Base-by-base conservation (phyloP, 2,888 invertebrate genomes). In the Agrotis clavis region DNA sequence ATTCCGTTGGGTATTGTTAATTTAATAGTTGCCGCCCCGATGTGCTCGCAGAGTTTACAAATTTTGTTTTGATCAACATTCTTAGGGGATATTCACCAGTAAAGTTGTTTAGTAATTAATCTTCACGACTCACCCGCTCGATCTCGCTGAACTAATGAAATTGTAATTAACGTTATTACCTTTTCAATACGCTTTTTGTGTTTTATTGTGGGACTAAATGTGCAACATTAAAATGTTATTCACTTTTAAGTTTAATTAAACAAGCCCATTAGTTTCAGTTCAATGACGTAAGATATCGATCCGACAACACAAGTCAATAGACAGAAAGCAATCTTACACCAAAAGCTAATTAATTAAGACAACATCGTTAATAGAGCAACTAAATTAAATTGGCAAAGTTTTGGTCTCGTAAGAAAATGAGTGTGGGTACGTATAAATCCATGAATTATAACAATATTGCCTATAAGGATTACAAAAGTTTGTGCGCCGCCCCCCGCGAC, bases 41-140 rank as follows among this genome's bases (percentile, higher is more conserved):
- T 70, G 77, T 79, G 70, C 81, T 79, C 72, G 71, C 68, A 79
- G 67, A 77, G 77, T 78, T 84, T 72, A 79, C 71, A 76, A 86
- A 86, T 87, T 85, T 82, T 77, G 81, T 88, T 86, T 88, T 80
- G 81, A 86, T 87, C 82, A 85, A 84, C 81, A 85, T 85, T 84
- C 75, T 83, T 81, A 74, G 71, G 76, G 66, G 67, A 67, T 74
- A 79, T 85, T 83, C 71, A 60, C 71, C 73, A 82, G 76, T 77
- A 77, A 71, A 76, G 82, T 79, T 86, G 77, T 83, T 86, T 83
- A 77, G 85, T 87, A 85, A 88, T 88, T 85, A 85, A 87, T 86
- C 85, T 87, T 84, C 79, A 74, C 71, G 79, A 75, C 74, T 62
- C 61, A 82, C 65, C 67, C 68, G 76, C 74, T 71, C 51, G 67